Evolutionary conservation across 2,797 vertebrate species (phyloP).

Genomic region (Gymnopithys bicolor): DNA sequence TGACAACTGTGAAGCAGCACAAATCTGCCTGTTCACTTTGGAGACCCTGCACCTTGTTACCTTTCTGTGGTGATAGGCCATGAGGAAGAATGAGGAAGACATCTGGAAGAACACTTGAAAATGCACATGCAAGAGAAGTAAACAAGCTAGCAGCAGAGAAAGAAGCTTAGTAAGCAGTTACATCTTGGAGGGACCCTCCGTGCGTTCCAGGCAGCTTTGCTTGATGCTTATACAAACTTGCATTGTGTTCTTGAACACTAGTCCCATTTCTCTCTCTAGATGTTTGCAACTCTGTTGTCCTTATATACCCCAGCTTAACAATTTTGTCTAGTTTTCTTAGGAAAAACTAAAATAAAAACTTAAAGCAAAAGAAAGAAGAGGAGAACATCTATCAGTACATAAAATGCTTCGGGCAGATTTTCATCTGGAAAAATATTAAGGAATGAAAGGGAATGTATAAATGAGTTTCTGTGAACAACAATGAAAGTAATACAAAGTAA

Average conservation of each 20-base stretch:
- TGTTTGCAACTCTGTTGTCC: slow-evolving; percentile 57
- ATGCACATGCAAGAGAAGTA: neutral
- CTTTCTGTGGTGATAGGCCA: neutral
- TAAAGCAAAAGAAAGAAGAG: slow-evolving; percentile 57
- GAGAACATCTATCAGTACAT: slow-evolving; percentile 63
- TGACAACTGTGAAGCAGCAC: neutral
- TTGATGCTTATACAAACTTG: neutral
- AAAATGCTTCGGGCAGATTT: slow-evolving; percentile 75
- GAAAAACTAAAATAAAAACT: slow-evolving; percentile 30
- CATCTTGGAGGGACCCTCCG: neutral
- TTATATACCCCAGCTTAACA: slow-evolving; percentile 65
- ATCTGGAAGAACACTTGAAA: neutral
- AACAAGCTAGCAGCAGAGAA: neutral
- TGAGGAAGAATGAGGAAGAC: neutral
- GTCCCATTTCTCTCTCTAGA: neutral
- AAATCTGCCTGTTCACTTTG: neutral
- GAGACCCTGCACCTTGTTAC: neutral
- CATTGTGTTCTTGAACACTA: neutral
- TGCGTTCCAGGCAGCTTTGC: neutral
- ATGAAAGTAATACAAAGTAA: slow-evolving; percentile 52
- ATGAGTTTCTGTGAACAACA: slow-evolving; percentile 54
- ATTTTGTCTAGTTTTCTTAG: slow-evolving; percentile 56
- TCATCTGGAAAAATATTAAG: slow-evolving; percentile 67
- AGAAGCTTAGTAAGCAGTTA: neutral
- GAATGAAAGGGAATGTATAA: slow-evolving; percentile 75